phyloP scores from a whole-genome alignment of 1,140 invertebrate genomes.

The Platorchestia sp. region DNA sequence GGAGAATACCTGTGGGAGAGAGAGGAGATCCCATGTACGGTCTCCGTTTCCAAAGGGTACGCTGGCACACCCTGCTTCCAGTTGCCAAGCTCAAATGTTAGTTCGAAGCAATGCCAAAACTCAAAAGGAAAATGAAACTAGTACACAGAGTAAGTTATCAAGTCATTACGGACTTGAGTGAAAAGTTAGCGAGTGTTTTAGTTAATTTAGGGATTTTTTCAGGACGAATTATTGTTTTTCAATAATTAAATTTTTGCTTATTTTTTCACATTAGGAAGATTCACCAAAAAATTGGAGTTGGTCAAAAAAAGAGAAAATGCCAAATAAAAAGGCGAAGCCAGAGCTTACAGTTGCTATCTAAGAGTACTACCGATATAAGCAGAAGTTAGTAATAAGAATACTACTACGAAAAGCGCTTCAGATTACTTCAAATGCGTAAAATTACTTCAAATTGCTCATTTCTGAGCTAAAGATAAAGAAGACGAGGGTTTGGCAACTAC shows the following conservation, averaged over 20 bases:
- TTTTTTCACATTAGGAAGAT: background rate
- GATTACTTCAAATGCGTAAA: background rate
- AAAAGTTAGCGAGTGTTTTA: background rate
- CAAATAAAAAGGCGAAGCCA: background rate
- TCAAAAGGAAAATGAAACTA: background rate
- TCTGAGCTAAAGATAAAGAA: no score
- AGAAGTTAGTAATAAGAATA: background rate
- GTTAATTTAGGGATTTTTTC: background rate
- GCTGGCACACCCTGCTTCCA: background rate
- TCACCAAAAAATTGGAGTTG: background rate
- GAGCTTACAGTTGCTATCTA: background rate
- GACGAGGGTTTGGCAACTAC: background rate
- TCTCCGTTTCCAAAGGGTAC: background rate
- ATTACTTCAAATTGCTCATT: background rate
- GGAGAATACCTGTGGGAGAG: constrained; percentile 27
- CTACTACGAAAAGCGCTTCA: background rate
- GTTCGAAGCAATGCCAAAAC: background rate
- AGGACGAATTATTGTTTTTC: background rate
- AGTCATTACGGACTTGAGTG: background rate
- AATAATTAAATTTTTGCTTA: background rate
- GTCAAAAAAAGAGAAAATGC: background rate
- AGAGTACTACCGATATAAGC: background rate
- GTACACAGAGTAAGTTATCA: background rate
- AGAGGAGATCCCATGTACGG: background rate
- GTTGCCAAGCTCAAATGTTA: background rate